A percentile compares a stretch with the other conserved stretches of the same genome.
These are phyloP conservation scores for Lasioglossum figueresi DNA, from an alignment of 2,888 invertebrate species.

Conservation along the genomic window DNA sequence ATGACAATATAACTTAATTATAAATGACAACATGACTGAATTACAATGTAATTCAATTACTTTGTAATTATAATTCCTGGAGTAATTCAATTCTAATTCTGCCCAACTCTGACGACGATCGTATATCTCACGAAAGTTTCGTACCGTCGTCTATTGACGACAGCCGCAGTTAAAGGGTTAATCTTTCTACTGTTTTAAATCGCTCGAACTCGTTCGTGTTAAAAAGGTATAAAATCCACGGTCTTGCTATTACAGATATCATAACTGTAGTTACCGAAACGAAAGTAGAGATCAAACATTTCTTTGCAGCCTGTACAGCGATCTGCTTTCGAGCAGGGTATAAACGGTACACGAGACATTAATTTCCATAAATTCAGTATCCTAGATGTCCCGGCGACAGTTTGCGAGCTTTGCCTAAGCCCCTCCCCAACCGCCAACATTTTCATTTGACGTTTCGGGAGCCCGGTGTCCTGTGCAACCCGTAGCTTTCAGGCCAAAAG, in stretches of 20 bases:
- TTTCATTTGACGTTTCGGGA: constrained; percentile 38
- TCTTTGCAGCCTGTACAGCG: background rate
- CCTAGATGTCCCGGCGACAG: background rate
- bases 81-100: too few species aligned
- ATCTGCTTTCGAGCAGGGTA: background rate
- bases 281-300: background rate
- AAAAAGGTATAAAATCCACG: too few species aligned
- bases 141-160: too few species aligned
- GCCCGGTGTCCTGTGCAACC: background rate
- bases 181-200: background rate
- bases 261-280: too few species aligned
- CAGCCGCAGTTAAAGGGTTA: too few species aligned
- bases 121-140: too few species aligned
- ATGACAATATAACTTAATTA: too few species aligned
- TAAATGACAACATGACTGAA: too few species aligned
- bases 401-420: constrained; percentile 6
- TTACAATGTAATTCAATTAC: too few species aligned
- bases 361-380: constrained; percentile 16
- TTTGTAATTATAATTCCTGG: too few species aligned
- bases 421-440: constrained; percentile 3
- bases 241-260: too few species aligned
- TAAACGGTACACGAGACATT: constrained; percentile 21
- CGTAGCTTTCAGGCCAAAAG: constrained; percentile 22
- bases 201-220: background rate
- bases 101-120: too few species aligned